Base-by-base conservation (phyloP, 2,797 vertebrate genomes). In the Enoplosus armatus region DNA sequence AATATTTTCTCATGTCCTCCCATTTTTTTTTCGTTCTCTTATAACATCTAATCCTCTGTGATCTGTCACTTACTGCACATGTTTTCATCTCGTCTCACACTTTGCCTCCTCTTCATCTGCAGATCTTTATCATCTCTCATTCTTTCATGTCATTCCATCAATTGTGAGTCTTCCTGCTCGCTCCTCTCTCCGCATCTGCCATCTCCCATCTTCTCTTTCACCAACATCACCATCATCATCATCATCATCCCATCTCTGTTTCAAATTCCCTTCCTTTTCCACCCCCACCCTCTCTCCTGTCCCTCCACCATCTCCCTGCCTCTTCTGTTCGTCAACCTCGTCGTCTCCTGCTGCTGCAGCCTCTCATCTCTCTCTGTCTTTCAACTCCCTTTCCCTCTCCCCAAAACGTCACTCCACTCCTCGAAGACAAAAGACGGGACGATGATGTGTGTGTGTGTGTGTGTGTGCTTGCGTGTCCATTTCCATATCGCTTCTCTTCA, bases 201-300 rank as follows among this genome's bases (percentile, higher is more conserved):
- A 43, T 62, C 76, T 74, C 53, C 55, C 65, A 59, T 76, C 72
- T 68, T 61, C 72, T 63, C 77, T 62, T 54, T 72, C 80, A 3
- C 56, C 70, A 20, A 14, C 31, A 31, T 51, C 24, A 59, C 71
- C 72, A 24, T 47, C 39, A n/a, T n/a, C n/a, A n/a, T n/a, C n/a
- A n/a, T n/a, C 24, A 59, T 72, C 72, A 24, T 47, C 39, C 24
- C 12, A 20, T 64, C 59, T 9, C 15, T 8, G 3, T 41, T 67
- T 62, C 26, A 56, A 22, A 41, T 9, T 3, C 58, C 65, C 22
- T 41, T 37, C 43, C 9, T 26, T 18, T 20, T 3, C 58, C 50
- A 8, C 7, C 22, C 24, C 43, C 24, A 18, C 10, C n/a, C 5
- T n/a, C 61, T 26, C 29, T n/a, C 51, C 70, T 18, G 10, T 48